phyloP scores from a whole-genome alignment of 2,113 vertebrate species.

The Dasyprocta punctata region DNA sequence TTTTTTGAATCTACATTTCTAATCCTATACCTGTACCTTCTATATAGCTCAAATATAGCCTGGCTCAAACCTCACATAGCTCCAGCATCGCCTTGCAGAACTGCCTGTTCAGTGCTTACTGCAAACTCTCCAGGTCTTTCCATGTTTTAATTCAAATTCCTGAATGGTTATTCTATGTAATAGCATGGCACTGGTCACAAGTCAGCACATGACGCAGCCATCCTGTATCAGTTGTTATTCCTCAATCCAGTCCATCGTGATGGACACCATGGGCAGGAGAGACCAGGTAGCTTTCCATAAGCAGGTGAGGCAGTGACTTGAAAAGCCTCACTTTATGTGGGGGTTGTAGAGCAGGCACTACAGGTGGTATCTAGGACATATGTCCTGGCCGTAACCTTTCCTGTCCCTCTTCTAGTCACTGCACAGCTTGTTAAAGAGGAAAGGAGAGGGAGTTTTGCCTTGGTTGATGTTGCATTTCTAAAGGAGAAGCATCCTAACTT shows the following conservation, averaged over 20 bases:
- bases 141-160: background rate
- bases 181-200: background rate
- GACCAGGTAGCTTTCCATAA: background rate
- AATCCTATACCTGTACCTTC: background rate
- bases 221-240: background rate
- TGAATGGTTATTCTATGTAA: background rate
- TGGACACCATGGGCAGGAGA: background rate
- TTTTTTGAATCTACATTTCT: background rate
- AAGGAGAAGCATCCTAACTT: background rate
- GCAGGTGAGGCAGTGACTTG: background rate
- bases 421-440: background rate
- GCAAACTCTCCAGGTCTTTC: background rate
- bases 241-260: background rate
- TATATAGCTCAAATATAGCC: fast-evolving
- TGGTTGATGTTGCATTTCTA: background rate
- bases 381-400: background rate
- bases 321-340: background rate
- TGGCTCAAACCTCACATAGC: background rate
- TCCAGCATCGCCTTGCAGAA: background rate
- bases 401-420: background rate
- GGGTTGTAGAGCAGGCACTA: too few relatives aligned
- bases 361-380: background rate
- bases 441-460: background rate
- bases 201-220: background rate
- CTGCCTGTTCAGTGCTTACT: background rate